These are phyloP conservation scores for Ectropis crepuscularia DNA, from an alignment of 2,888 invertebrate genomes.

Conservation along the genomic window DNA sequence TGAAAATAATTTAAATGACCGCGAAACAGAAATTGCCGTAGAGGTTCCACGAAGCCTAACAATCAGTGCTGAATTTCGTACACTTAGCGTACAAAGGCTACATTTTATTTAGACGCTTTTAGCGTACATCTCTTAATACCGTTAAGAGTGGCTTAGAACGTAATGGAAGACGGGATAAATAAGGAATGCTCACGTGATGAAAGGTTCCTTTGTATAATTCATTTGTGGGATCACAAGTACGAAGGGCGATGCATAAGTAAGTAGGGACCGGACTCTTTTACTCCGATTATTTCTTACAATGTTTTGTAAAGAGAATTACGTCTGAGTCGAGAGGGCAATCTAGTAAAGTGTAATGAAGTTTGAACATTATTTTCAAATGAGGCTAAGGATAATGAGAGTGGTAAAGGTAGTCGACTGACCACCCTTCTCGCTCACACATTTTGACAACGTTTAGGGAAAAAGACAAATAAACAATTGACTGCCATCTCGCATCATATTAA, in stretches of 20 bases:
- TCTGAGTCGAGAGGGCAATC: conserved; percentile 15
- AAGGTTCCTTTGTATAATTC: conserved; percentile 56
- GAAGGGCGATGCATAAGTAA: conserved; percentile 50
- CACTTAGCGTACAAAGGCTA: conserved; percentile 31
- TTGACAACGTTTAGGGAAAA: no score
- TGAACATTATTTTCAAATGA: conserved; percentile 12
- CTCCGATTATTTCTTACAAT: conserved; percentile 31
- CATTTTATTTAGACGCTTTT: conserved; percentile 48
- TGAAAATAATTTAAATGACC: neutral
- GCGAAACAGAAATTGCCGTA: conserved; percentile 2
- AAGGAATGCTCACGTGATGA: conserved; percentile 51
- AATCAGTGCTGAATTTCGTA: conserved; percentile 13
- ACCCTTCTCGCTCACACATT: no score
- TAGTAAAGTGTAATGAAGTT: conserved; percentile 25
- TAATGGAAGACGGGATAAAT: conserved; percentile 58
- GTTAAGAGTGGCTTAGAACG: conserved; percentile 44
- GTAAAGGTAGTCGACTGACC: neutral
- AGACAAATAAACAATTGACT: no score
- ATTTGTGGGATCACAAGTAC: conserved; percentile 52
- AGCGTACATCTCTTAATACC: conserved; percentile 43
- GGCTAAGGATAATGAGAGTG: neutral
- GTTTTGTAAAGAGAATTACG: conserved; percentile 24
- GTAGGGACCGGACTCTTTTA: conserved; percentile 36
- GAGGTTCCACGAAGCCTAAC: conserved; percentile 1
- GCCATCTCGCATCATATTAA: no score